Conservation (phyloP, 2,888 invertebrate genomes). For the Sinhomidia bicolor region DNA sequence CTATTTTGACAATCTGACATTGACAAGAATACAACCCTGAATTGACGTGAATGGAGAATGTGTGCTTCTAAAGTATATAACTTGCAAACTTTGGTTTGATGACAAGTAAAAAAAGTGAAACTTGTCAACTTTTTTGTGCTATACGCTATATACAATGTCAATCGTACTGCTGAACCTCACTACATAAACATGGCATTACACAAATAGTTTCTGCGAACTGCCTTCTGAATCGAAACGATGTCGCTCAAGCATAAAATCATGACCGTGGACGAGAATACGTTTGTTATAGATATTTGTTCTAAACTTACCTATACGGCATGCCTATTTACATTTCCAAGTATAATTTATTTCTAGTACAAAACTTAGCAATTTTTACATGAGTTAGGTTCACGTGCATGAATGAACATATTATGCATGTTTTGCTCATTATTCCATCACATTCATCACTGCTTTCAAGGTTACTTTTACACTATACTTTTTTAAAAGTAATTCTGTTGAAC, state of each 20-base stretch:
- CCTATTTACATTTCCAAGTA: not conserved
- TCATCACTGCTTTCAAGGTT: constrained; percentile 9
- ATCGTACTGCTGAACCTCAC: not conserved
- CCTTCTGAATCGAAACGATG: not conserved
- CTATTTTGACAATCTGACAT: no score
- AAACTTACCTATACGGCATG: not conserved
- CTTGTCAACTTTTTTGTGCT: no score
- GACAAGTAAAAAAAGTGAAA: not conserved
- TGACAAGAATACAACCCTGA: no score
- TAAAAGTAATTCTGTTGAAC: not conserved
- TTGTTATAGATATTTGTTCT: not conserved
- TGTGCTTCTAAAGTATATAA: no score
- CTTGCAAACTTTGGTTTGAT: no score
- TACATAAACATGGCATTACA: not conserved
- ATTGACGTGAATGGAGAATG: no score
- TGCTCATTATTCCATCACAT: constrained; percentile 3
- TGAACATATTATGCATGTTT: constrained; percentile 17
- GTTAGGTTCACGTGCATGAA: constrained; percentile 7
- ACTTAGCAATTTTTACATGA: not conserved
- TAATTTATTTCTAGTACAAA: not conserved
- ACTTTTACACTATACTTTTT: not conserved
- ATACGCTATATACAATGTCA: not conserved
- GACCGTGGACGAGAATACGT: not conserved
- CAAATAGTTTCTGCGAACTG: constrained; percentile 15
- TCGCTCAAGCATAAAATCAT: not conserved